Base-by-base conservation (phyloP, 1,140 invertebrate genomes). In the Marisa cornuarietis region DNA sequence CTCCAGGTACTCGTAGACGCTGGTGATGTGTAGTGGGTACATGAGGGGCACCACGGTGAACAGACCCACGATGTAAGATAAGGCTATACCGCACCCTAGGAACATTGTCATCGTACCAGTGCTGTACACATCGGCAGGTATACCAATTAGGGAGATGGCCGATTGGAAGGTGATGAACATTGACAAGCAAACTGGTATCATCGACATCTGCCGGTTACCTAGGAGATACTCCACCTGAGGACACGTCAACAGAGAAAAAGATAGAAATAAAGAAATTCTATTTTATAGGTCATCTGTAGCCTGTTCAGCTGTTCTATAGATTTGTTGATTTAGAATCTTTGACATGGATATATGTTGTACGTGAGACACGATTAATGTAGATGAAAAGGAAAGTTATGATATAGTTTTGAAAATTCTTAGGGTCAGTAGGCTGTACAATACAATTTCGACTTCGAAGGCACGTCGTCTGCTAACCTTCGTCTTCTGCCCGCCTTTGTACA, bases 71-170 rank as follows among this genome's bases (percentile, higher is more conserved):
- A 76, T 31, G 81, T 87, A 87, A 0, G 82, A 77, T 20, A 87
- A 31, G 31, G 63, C 79, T 3, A 86, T 78, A 58, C 84, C 72
- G 58, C 71, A 63, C 6, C 20, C 52, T 14, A 74, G 13, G 58
- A 31, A 58, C 26, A 58, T 8, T 62, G 81, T 79, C 77, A 79
- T 65, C 1, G 85, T 85, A 0, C 86, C 85, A 79, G 81, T 80
- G n/a, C 76, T 79, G 75, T 96, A 97, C 82, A 96, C 94, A 91
- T 97, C 96, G 0, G 95, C 93, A 4, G 96, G 96, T 20, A 94
- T 95, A n/a, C 96, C 96, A 20, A 97, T 91, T 80, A 97, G 93
- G 18, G 96, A 96, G 52, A 97, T 95, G 76, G 96, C 96, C 1
- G 95, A 96, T 87, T 97, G 94, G 88, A 96, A 96, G 91, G 31